Conservation (phyloP, 1,140 invertebrate species). For the Spodoptera frugiperda region DNA sequence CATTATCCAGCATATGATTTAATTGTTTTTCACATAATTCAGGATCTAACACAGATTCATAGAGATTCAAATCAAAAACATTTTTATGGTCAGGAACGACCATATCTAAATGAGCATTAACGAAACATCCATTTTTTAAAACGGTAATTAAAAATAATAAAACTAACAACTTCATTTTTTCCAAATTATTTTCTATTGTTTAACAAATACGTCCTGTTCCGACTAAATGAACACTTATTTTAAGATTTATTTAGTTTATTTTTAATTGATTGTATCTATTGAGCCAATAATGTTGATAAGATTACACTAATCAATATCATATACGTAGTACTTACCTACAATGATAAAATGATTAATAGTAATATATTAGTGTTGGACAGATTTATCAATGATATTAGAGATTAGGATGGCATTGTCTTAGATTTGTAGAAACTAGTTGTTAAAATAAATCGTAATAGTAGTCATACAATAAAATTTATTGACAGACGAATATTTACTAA, state of each 20-base stretch:
- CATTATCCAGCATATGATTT: slow-evolving; percentile 43
- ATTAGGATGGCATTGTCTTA: not conserved
- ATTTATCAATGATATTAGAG: not conserved
- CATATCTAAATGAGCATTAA: slow-evolving; percentile 34
- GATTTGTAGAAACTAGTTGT: not conserved
- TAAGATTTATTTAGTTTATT: not conserved
- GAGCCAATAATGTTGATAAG: slow-evolving; percentile 5
- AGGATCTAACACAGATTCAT: slow-evolving; percentile 54
- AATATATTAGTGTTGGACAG: slow-evolving; percentile 1
- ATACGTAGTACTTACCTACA: not conserved
- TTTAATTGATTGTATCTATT: slow-evolving; percentile 2
- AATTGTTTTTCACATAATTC: slow-evolving; percentile 54
- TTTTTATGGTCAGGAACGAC: slow-evolving; percentile 32
- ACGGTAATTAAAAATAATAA: slow-evolving; percentile 18
- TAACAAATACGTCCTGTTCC: not conserved
- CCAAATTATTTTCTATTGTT: not conserved
- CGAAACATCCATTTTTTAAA: not conserved
- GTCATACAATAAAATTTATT: too few relatives aligned
- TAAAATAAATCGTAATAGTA: too few relatives aligned
- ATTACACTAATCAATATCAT: slow-evolving; percentile 1
- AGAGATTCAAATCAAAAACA: slow-evolving; percentile 54
- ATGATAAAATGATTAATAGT: not conserved
- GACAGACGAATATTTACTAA: too few relatives aligned
- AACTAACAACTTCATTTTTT: slow-evolving; percentile 12
- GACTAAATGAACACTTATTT: not conserved